Base-by-base conservation (phyloP, 2,797 vertebrate genomes). In the Intellagama lesueurii region DNA sequence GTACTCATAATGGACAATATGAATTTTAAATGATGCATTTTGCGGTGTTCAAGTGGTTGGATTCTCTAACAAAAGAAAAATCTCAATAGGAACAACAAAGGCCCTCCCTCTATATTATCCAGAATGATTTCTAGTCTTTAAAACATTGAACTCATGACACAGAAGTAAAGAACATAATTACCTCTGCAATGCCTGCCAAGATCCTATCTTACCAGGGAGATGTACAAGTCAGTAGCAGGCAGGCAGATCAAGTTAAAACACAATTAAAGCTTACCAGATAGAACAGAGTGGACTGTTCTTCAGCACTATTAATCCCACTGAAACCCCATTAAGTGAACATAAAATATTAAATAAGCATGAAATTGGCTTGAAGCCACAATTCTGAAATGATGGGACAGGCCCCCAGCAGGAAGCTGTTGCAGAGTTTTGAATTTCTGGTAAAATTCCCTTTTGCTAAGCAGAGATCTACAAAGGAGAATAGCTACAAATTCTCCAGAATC, bases 301-400 rank as follows among this genome's bases (percentile, higher is more conserved):
- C 49, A 81, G 49, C 68, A 73, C 35, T 72, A 32, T 47, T 73
- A 81, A 60, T 75, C 69, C 60, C 69, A 80, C 44, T 75, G 70
- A 81, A 81, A 64, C 56, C 52, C 88, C 69, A 73, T 75, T 75
- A 86, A 76, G 44, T 52, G n/a, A 66, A 76, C 60, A 86, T 81
- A 40, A 86, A 86, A 81, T 89, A 81, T 89, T 89, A 76, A 81
- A 76, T 12, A 40, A 81, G 60, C 40, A 35, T 68, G 78, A 85
- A 68, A 64, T 75, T 81, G 83, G 52, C 77, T 64, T 85, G 83
- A 40, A 81, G 88, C 52, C 88, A 30, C 49, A 30, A 22, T 86
- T 76, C n/a, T 81, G 60, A 76, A 81, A 81, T 52, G 69, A 26
- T 28, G 49, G 32, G 8, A 26, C 49, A 28, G 49, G 26, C 77